phyloP scores from a whole-genome alignment of 2,888 invertebrate species.

The Deroplatys truncata region DNA sequence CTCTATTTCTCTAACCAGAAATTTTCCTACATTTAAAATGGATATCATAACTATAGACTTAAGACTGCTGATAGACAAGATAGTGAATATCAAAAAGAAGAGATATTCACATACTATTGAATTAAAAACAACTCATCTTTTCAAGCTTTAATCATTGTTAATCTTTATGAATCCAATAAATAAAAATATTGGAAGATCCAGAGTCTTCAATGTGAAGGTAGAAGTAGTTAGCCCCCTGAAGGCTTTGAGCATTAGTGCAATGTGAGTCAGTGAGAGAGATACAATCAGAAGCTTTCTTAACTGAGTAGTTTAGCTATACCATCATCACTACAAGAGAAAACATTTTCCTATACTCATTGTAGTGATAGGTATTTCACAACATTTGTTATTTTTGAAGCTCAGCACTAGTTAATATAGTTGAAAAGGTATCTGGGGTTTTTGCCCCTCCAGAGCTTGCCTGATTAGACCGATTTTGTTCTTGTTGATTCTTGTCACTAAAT shows the following conservation, averaged over 20 bases:
- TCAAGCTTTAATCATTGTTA: slow-evolving; percentile 22
- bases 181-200: slow-evolving; percentile 10
- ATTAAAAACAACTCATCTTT: slow-evolving; percentile 10
- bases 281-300: slow-evolving; percentile 16
- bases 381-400: neutral
- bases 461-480: neutral
- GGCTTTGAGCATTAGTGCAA: slow-evolving; percentile 4
- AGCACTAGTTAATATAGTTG: neutral
- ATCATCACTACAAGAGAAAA: neutral
- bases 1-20: slow-evolving; percentile 17
- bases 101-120: slow-evolving; percentile 9
- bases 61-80: slow-evolving; percentile 8
- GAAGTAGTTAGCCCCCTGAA: slow-evolving; percentile 1
- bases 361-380: neutral
- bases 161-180: slow-evolving; percentile 8
- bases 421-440: neutral
- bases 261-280: neutral
- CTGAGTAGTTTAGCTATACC: neutral
- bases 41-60: slow-evolving; percentile 14
- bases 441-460: neutral
- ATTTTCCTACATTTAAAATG: neutral
- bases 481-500: too few relatives aligned
- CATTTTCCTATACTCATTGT: neutral
- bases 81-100: neutral
- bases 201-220: slow-evolving; percentile 16